Conservation (phyloP, 2,113 vertebrate species). For the Etheostoma cragini region DNA sequence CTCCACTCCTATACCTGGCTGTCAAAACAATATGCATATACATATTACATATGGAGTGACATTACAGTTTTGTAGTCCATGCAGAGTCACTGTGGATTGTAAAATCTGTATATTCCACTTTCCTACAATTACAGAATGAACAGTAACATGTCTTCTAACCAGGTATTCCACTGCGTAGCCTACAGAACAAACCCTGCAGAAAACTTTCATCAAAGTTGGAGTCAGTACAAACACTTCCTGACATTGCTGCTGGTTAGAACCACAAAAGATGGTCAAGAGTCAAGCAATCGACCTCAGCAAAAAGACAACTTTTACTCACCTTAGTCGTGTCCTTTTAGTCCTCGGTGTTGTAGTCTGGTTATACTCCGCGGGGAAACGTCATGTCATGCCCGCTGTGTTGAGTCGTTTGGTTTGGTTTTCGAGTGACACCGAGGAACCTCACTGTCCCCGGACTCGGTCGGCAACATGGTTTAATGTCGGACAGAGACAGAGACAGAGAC, state of each 20-base stretch:
- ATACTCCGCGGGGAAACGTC: not conserved
- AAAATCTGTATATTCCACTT: not conserved
- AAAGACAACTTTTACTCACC: constrained; percentile 1
- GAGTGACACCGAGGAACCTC: constrained; percentile 31
- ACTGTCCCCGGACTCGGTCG: not conserved
- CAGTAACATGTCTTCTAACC: not conserved
- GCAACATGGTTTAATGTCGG: constrained; percentile 43
- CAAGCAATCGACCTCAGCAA: not conserved
- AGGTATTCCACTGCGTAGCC: not conserved
- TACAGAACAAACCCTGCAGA: not conserved
- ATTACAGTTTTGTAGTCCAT: too few species aligned
- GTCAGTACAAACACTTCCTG: not conserved
- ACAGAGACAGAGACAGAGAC: not conserved
- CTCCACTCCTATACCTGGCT: not conserved
- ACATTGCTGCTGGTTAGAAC: not conserved
- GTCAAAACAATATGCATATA: not conserved
- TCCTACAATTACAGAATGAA: not conserved
- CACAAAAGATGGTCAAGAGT: not conserved
- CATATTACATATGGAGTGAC: too few species aligned
- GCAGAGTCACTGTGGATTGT: not conserved
- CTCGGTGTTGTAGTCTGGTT: not conserved
- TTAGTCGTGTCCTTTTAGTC: not conserved
- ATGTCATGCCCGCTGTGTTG: too few species aligned
- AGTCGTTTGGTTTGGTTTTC: not conserved
- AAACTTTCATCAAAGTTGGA: not conserved